Conservation (phyloP, 2,797 vertebrate species). For the Crocodylus rhombifer region DNA sequence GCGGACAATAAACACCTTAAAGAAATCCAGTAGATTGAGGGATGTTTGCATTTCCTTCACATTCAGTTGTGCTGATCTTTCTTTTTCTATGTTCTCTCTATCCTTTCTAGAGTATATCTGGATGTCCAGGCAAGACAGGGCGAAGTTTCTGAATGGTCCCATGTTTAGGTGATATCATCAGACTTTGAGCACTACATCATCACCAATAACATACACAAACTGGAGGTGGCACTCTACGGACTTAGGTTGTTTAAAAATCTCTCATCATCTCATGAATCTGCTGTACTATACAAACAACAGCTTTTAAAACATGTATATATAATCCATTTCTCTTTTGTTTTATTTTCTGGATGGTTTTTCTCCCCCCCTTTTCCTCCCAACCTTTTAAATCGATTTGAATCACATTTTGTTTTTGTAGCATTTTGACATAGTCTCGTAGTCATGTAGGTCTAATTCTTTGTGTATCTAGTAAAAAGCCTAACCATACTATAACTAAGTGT, state of each 20-base stretch:
- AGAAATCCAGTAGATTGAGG: not conserved
- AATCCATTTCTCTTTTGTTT: slow-evolving; percentile 89
- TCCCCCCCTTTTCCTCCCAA: not conserved
- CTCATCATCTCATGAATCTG: slow-evolving; percentile 96
- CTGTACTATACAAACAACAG: slow-evolving; percentile 95
- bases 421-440: slow-evolving; percentile 83
- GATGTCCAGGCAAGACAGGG: slow-evolving; percentile 94
- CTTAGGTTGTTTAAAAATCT: slow-evolving; percentile 85
- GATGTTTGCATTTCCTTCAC: not conserved
- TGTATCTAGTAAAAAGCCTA: slow-evolving; percentile 83
- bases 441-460: slow-evolving; percentile 80
- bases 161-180: slow-evolving; percentile 93
- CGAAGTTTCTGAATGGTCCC: slow-evolving; percentile 96
- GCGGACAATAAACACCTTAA: not conserved
- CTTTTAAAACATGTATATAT: slow-evolving; percentile 90
- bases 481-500: slow-evolving; percentile 81
- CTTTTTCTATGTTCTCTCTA: not conserved
- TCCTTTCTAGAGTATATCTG: slow-evolving; percentile 89
- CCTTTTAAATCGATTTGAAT: slow-evolving; percentile 84
- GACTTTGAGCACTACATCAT: slow-evolving; percentile 93
- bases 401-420: slow-evolving; percentile 78
- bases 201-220: slow-evolving; percentile 75
- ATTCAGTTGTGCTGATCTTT: not conserved
- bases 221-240: slow-evolving; percentile 88
- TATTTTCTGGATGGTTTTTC: slow-evolving; percentile 77